Evolutionary conservation across 2,888 invertebrate species (phyloP).

Genomic region (Leucophenga maculata): DNA sequence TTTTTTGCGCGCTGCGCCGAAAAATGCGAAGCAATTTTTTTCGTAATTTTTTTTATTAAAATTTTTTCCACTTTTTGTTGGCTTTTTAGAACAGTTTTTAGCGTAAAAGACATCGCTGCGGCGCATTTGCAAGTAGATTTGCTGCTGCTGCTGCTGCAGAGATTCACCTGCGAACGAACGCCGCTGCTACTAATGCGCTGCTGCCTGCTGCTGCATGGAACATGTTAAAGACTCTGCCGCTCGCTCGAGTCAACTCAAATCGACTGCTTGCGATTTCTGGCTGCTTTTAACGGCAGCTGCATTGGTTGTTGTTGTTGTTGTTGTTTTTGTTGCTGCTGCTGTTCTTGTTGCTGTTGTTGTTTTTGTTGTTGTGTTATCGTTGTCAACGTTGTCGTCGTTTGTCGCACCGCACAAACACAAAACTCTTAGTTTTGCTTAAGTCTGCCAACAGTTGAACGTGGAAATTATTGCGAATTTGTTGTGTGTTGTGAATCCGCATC

Average conservation of each 20-base stretch:
- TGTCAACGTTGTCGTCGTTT: constrained; percentile 31
- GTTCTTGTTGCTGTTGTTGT: not conserved
- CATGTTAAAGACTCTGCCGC: too few relatives aligned
- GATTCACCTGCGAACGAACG: constrained; percentile 1
- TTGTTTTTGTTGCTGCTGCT: not conserved
- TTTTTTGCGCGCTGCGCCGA: too few relatives aligned
- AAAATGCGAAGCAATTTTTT: too few relatives aligned
- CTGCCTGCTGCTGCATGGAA: not conserved
- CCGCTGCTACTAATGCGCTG: not conserved
- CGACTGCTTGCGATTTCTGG: too few relatives aligned
- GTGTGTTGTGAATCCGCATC: constrained; percentile 53
- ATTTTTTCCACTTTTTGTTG: too few relatives aligned
- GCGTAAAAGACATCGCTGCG: too few relatives aligned
- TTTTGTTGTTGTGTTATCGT: constrained; percentile 12
- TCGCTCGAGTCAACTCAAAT: too few relatives aligned
- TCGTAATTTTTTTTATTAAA: too few relatives aligned
- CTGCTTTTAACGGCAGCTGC: not conserved
- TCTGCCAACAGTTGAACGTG: constrained; percentile 70
- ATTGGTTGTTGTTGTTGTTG: constrained; percentile 21
- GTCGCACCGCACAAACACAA: constrained; percentile 51
- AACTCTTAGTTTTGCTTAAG: constrained; percentile 66
- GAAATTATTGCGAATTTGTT: constrained; percentile 72
- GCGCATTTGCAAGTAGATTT: not conserved
- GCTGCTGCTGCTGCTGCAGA: constrained; percentile 37
- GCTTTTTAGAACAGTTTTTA: too few relatives aligned